Evolutionary conservation across 2,113 vertebrate genomes (phyloP).

Genomic region (Percopsis transmontana): DNA sequence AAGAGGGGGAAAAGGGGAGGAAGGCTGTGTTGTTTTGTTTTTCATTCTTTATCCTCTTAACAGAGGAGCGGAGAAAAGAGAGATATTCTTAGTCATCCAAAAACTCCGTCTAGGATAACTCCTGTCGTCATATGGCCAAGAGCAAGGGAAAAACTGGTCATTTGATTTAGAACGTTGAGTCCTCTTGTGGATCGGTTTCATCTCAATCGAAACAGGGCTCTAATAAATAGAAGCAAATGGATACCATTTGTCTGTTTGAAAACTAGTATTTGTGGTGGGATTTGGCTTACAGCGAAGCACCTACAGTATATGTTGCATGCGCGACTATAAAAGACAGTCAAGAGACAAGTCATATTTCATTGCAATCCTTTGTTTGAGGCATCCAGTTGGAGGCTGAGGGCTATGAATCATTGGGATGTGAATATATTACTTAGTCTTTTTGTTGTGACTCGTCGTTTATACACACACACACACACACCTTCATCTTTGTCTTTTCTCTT

Average conservation of each 20-base stretch:
- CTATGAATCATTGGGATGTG: constrained; percentile 40
- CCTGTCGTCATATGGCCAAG: constrained; percentile 14
- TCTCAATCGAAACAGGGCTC: constrained; percentile 27
- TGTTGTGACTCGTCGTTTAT: constrained; percentile 5
- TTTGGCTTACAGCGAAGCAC: constrained; percentile 35
- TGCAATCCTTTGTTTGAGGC: constrained; percentile 21
- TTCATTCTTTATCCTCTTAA: constrained; percentile 32
- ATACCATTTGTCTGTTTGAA: constrained; percentile 44
- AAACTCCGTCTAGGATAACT: constrained; percentile 14
- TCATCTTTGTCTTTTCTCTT: not conserved
- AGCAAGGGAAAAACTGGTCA: constrained; percentile 15
- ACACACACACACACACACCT: not conserved
- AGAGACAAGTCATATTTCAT: constrained; percentile 48
- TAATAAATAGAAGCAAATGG: constrained; percentile 50
- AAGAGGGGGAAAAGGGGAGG: not conserved
- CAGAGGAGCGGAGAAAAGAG: constrained; percentile 43
- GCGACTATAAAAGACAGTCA: constrained; percentile 37
- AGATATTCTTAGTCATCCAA: constrained; percentile 34
- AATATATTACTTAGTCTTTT: constrained; percentile 42
- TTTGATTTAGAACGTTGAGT: constrained; percentile 39
- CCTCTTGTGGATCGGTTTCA: constrained; percentile 29
- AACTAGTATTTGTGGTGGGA: constrained; percentile 23
- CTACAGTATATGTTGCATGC: not conserved
- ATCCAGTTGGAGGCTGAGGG: constrained; percentile 25
- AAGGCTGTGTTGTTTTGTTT: constrained; percentile 40